phyloP scores from a whole-genome alignment of 2,888 invertebrate species.

The Spatulosminthurus flaviceps region DNA sequence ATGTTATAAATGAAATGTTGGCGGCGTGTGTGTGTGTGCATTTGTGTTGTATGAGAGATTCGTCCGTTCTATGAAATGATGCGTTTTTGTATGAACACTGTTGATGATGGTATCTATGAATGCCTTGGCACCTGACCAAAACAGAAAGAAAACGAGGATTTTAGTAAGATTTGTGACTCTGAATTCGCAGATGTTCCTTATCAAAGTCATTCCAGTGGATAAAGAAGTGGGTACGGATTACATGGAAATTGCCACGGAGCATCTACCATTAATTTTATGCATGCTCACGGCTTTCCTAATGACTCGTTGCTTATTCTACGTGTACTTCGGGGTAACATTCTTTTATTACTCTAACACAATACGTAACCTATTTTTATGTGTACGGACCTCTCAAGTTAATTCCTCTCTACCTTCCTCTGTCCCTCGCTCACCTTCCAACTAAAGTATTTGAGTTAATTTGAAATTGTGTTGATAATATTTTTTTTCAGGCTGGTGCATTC shows the following conservation, averaged over 20 bases:
- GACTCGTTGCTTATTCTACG: constrained; percentile 56
- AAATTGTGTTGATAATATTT: neutral
- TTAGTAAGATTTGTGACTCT: constrained; percentile 6
- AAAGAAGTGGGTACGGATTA: constrained; percentile 36
- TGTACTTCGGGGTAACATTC: constrained; percentile 60
- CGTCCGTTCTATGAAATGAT: neutral
- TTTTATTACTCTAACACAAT: neutral
- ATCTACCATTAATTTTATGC: constrained; percentile 54
- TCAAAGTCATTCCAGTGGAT: constrained; percentile 46
- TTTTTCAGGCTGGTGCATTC: constrained; percentile 56
- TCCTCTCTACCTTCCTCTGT: neutral
- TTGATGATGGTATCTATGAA: neutral
- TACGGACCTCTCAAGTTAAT: neutral
- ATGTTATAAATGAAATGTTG: neutral
- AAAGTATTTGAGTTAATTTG: neutral
- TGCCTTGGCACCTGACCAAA: constrained; percentile 5
- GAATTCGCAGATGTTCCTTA: constrained; percentile 42
- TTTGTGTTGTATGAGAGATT: no score
- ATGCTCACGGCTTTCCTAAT: constrained; percentile 54
- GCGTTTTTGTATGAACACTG: constrained; percentile 4
- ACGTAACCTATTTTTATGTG: no score
- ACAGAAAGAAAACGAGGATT: constrained; percentile 9
- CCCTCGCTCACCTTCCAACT: neutral
- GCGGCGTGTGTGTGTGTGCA: neutral
- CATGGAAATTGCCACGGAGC: constrained; percentile 34